Evolutionary conservation across 2,797 vertebrate species (phyloP).

Genomic region (Takifugu ocellatus): DNA sequence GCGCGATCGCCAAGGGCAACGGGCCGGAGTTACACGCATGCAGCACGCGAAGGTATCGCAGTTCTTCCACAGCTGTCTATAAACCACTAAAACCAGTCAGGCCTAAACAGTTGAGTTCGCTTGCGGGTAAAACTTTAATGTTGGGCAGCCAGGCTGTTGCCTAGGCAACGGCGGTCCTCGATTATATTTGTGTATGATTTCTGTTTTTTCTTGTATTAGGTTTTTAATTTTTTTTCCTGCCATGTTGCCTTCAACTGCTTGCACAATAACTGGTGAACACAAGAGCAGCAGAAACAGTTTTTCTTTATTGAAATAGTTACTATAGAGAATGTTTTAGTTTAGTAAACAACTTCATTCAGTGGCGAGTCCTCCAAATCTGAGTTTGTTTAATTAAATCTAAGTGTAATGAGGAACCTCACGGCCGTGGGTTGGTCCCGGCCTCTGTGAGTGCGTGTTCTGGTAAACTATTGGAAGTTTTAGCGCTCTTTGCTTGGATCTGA

Average conservation of each 20-base stretch:
- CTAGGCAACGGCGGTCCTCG: no score
- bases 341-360: slow-evolving; percentile 31
- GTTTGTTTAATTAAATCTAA: slow-evolving; percentile 68
- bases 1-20: slow-evolving; percentile 33
- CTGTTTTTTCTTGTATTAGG: no score
- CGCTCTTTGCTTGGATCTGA: slow-evolving; percentile 51
- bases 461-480: slow-evolving; percentile 63
- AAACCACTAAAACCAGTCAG: slow-evolving; percentile 14
- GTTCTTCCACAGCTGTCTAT: slow-evolving; percentile 52
- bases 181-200: no score
- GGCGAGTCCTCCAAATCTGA: slow-evolving; percentile 39
- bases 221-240: no score
- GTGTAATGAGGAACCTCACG: slow-evolving; percentile 57
- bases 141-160: no score
- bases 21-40: slow-evolving; percentile 31
- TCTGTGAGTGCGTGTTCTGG: slow-evolving; percentile 45
- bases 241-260: no score
- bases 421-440: slow-evolving; percentile 7
- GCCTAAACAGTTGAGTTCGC: no score
- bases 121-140: no score
- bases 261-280: no score
- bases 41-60: slow-evolving; percentile 34
- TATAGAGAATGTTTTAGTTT: neutral
- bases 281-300: neutral
- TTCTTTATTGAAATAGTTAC: neutral